Percentiles rank a stretch among this genome's conserved stretches.
phyloP scores from a whole-genome alignment of 2,888 invertebrate species.

The Mesorhabditis spiculigera region DNA sequence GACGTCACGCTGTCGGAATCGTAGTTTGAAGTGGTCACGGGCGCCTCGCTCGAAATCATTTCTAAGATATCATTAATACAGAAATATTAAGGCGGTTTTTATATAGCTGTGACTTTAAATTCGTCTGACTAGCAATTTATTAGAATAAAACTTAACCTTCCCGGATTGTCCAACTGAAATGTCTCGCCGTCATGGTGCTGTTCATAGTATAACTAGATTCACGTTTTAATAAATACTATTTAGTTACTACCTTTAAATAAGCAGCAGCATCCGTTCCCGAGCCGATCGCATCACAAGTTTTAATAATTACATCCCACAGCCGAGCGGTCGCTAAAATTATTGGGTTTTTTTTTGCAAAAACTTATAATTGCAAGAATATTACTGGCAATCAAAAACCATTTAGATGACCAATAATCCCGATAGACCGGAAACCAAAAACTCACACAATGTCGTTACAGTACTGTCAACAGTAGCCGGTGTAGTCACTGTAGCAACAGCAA shows the following conservation, averaged over 20 bases:
- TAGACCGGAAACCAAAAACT: too few relatives aligned
- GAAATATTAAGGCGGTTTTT: too few relatives aligned
- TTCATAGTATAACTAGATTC: constrained; percentile 35
- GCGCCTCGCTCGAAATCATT: constrained; percentile 46
- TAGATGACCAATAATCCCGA: too few relatives aligned
- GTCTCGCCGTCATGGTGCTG: constrained; percentile 38
- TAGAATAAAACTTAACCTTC: constrained; percentile 11
- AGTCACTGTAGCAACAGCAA: too few relatives aligned
- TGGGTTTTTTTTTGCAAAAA: too few relatives aligned
- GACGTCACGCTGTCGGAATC: constrained; percentile 41
- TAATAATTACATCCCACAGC: constrained; percentile 47
- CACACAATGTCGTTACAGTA: too few relatives aligned
- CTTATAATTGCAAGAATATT: too few relatives aligned
- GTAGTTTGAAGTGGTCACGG: constrained; percentile 42
- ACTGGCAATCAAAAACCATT: too few relatives aligned
- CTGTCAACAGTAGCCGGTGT: too few relatives aligned
- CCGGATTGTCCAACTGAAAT: constrained; percentile 37
- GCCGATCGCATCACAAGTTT: constrained; percentile 39
- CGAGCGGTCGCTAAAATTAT: constrained; percentile 10
- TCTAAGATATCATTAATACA: constrained; percentile 12
- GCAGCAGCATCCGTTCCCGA: constrained; percentile 47
- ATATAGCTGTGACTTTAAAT: too few relatives aligned
- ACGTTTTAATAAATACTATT: too few relatives aligned
- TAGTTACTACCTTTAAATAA: constrained; percentile 43
- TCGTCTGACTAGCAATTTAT: too few relatives aligned